These are phyloP conservation scores for Drosophila anceps DNA, from an alignment of 2,888 invertebrate genomes.

Conservation along the genomic window DNA sequence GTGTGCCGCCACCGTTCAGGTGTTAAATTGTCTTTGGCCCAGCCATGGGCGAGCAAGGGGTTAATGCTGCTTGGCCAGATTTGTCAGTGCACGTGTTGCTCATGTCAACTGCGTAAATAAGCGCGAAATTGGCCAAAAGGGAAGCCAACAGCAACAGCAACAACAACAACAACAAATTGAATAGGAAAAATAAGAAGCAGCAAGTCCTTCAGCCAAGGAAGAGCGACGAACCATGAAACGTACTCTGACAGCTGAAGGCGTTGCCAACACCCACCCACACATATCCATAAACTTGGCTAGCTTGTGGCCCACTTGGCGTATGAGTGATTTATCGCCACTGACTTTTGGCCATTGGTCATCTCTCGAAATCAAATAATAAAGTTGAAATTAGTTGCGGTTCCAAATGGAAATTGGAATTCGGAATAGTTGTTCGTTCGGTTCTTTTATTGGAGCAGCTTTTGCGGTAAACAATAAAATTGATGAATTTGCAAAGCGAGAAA, in stretches of 20 bases:
- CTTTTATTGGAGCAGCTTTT: slow-evolving; percentile 14
- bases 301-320: slow-evolving; percentile 60
- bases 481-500: slow-evolving; percentile 53
- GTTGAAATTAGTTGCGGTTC: slow-evolving; percentile 74
- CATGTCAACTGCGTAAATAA: slow-evolving; percentile 75
- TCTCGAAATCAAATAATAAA: slow-evolving; percentile 69
- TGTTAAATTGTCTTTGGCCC: slow-evolving; percentile 63
- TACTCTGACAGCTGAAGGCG: slow-evolving; percentile 49
- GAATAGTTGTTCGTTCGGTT: slow-evolving; percentile 42
- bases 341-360: slow-evolving; percentile 59
- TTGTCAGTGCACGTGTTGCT: slow-evolving; percentile 76
- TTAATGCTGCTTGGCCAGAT: slow-evolving; percentile 49
- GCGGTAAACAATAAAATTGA: slow-evolving; percentile 63
- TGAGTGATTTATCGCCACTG: slow-evolving; percentile 72
- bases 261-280: slow-evolving; percentile 17
- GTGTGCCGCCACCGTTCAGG: slow-evolving; percentile 46
- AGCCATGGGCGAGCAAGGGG: slow-evolving; percentile 48
- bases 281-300: background rate
- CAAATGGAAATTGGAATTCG: slow-evolving; percentile 67
- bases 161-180: background rate
- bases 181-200: slow-evolving; percentile 5
- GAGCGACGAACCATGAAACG: slow-evolving; percentile 56
- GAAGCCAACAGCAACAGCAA: background rate
- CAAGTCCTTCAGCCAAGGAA: slow-evolving; percentile 17
- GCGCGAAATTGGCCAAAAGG: slow-evolving; percentile 68